Base-by-base conservation (phyloP, 2,888 invertebrate species). In the Gasteruption jaculator region DNA sequence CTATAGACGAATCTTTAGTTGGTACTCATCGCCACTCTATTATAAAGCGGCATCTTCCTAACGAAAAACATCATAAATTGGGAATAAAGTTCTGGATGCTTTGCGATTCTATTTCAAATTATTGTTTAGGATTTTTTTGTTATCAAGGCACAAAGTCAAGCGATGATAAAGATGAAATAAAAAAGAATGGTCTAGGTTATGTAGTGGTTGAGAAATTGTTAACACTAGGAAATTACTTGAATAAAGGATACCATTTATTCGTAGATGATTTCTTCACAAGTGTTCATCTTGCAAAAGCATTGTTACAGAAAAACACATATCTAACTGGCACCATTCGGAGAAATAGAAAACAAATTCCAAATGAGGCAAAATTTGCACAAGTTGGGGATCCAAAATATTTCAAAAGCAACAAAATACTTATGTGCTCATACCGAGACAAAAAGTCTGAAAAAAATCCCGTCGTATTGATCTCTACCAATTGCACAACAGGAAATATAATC, bases 191-290 rank as follows among this genome's bases (percentile, higher is more conserved):
- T 25, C 40, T 57, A 11, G 46, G 45, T 11, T 45, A 33, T 49
- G 44, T 40, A 5, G 54, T 57, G 21, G 50, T 51, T 8, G 25
- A 46, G 41, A 46, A 56, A 51, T 46, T 57, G 12, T 31, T 56
- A 29, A 36, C 4, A 15, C 22, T 53, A 29, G 54, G 56, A 26
- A 49, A 58, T 43, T 56, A 58, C 38, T 15, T 56, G 11, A 49
- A 46, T 30, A 58, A 58, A 43, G 53, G 56, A n/a, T 56, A 50
- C 39, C 54, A 58, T 41, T 10, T 58, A 18, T 49, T 52, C 21
- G 43, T 41, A 16, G 52, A 58, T 37, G 53, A 54, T 40, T 58
- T 55, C 36, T 58, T 46, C 32, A 57, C 56, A 24, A 56, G 51
- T 43, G 34, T 53, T n/a, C 15, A 33, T 7, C 30, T 58, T 19